Conservation (phyloP, 2,797 vertebrate species). For the Pseudochirops corinnae region DNA sequence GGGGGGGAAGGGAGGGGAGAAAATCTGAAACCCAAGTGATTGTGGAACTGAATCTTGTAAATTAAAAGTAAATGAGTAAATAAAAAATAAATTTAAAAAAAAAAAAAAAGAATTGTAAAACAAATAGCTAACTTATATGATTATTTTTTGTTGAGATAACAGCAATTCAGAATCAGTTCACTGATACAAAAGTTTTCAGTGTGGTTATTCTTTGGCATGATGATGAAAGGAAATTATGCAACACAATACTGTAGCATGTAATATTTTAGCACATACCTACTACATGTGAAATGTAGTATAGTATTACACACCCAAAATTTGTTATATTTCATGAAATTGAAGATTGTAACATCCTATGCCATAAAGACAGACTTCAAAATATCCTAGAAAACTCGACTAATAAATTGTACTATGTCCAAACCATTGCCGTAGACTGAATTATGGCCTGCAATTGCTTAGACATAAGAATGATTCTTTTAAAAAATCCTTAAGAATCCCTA, state of each 20-base stretch:
- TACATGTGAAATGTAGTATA: not conserved
- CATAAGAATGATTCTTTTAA: not conserved
- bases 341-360: not conserved
- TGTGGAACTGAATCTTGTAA: too few species aligned
- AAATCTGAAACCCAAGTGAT: too few species aligned
- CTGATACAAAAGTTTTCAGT: not conserved
- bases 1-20: too few species aligned
- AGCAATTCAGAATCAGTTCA: not conserved
- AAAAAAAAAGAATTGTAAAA: not conserved
- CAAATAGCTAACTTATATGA: not conserved
- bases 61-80: too few species aligned
- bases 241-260: not conserved
- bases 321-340: not conserved
- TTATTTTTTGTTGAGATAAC: not conserved
- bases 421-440: not conserved
- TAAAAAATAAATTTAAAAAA: too few species aligned
- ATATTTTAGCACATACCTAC: not conserved
- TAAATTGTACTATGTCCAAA: not conserved
- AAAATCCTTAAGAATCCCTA: not conserved
- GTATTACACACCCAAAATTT: not conserved
- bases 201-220: not conserved
- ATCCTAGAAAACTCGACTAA: not conserved
- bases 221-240: not conserved
- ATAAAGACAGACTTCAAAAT: not conserved
- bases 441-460: not conserved